Conservation (phyloP, 2,888 invertebrate genomes). For the Glaucopsyche alexis region DNA sequence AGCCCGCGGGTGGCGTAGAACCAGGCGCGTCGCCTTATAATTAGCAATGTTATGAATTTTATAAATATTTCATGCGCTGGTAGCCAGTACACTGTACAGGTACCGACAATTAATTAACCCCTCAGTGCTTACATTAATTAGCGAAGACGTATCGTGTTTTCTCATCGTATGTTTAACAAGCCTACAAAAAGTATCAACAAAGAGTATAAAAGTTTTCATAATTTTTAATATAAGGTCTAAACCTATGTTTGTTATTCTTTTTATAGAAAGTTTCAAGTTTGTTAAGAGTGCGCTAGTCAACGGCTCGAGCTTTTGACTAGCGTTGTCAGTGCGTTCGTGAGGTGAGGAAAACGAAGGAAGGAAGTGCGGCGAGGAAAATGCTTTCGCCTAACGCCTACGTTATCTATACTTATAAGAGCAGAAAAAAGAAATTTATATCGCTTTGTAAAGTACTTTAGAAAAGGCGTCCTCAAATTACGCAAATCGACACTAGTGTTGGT, state of each 20-base stretch:
- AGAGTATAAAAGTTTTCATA: constrained; percentile 32
- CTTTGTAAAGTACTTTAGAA: no score
- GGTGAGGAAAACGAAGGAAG: no score
- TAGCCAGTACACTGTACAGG: constrained; percentile 52
- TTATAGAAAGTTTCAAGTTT: no score
- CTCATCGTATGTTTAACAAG: constrained; percentile 67
- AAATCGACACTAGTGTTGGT: no score
- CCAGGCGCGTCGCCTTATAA: constrained; percentile 65
- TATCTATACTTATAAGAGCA: no score
- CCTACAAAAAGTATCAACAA: constrained; percentile 34
- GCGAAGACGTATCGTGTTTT: constrained; percentile 61
- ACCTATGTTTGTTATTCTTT: not conserved
- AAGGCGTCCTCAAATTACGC: no score
- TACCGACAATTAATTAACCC: constrained; percentile 73
- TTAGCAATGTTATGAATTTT: constrained; percentile 76
- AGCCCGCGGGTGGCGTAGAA: constrained; percentile 70
- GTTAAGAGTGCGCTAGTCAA: no score
- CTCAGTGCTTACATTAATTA: constrained; percentile 75
- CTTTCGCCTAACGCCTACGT: no score
- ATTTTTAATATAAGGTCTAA: not conserved
- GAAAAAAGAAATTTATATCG: no score
- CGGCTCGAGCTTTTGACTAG: no score
- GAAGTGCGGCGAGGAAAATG: no score
- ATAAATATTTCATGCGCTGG: constrained; percentile 74
- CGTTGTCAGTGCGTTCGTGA: no score